These are phyloP conservation scores for Pseudanteris insignis DNA, from an alignment of 2,888 invertebrate species.

Conservation along the genomic window DNA sequence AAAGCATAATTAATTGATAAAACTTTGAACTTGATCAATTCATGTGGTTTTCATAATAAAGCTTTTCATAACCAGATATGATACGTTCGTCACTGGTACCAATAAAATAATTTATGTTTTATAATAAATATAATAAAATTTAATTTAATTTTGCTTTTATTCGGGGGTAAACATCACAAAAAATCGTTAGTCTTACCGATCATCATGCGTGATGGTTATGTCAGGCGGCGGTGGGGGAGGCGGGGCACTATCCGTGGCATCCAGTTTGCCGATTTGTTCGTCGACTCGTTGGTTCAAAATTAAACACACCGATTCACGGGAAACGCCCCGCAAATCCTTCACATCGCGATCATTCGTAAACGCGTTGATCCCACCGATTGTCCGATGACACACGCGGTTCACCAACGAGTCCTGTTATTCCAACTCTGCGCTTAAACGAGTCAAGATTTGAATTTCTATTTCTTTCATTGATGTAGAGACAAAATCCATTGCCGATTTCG, in stretches of 20 bases:
- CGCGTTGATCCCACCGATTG: slow-evolving; percentile 21
- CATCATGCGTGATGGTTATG: slow-evolving; percentile 65
- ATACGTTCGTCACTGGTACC: no score
- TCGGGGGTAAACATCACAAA: neutral
- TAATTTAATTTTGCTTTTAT: neutral
- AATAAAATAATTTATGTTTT: no score
- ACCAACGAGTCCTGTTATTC: slow-evolving; percentile 27
- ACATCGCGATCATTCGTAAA: slow-evolving; percentile 38
- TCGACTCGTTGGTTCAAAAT: slow-evolving; percentile 39
- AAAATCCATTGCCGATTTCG: slow-evolving; percentile 38
- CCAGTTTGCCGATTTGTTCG: slow-evolving; percentile 64
- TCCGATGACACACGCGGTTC: slow-evolving; percentile 32
- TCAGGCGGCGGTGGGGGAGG: slow-evolving; percentile 64
- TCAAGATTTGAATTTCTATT: slow-evolving; percentile 23
- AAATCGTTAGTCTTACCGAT: slow-evolving; percentile 52
- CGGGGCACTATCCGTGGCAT: slow-evolving; percentile 65
- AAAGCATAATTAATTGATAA: no score
- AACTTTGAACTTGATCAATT: no score
- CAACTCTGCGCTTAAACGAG: slow-evolving; percentile 31
- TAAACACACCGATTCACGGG: slow-evolving; percentile 34
- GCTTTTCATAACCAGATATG: no score
- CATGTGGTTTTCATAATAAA: no score
- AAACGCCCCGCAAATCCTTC: slow-evolving; percentile 39
- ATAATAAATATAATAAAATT: no score
- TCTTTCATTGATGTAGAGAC: slow-evolving; percentile 15